Evolutionary conservation across 2,888 invertebrate genomes (phyloP).

Genomic region (Caprella mutica): DNA sequence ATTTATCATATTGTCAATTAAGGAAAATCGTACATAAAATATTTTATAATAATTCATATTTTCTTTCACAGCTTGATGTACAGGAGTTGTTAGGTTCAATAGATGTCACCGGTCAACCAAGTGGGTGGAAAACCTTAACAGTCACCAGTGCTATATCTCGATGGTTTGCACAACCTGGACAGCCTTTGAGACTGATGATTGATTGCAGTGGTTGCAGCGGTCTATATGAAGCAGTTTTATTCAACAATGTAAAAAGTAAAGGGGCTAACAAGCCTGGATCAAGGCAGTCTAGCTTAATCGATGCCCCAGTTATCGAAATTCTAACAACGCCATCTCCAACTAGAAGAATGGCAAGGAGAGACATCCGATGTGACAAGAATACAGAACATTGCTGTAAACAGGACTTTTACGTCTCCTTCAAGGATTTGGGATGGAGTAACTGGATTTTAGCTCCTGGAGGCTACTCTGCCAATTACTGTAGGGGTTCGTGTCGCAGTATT

Average conservation of each 20-base stretch:
- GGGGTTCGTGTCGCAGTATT: slow-evolving; percentile 69
- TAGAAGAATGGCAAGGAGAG: slow-evolving; percentile 61
- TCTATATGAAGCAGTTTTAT: slow-evolving; percentile 40
- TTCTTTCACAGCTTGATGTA: slow-evolving; percentile 18
- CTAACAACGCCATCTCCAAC: slow-evolving; percentile 60
- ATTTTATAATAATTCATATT: neutral
- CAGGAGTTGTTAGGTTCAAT: slow-evolving; percentile 48
- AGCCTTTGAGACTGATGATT: slow-evolving; percentile 63
- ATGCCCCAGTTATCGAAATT: slow-evolving; percentile 71
- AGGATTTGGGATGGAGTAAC: slow-evolving; percentile 84
- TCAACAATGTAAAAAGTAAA: slow-evolving; percentile 39
- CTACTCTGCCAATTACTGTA: slow-evolving; percentile 87
- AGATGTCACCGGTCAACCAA: slow-evolving; percentile 51
- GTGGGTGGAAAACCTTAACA: slow-evolving; percentile 80
- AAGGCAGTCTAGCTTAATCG: slow-evolving; percentile 39
- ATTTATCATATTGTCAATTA: too few relatives aligned
- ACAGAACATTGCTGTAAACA: slow-evolving; percentile 74
- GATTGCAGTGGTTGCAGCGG: slow-evolving; percentile 45
- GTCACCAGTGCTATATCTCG: slow-evolving; percentile 62
- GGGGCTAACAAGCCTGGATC: slow-evolving; percentile 51
- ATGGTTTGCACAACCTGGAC: slow-evolving; percentile 49
- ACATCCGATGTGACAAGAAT: slow-evolving; percentile 65
- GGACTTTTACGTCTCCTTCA: slow-evolving; percentile 81
- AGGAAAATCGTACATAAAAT: too few relatives aligned
- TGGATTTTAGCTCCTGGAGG: slow-evolving; percentile 85